Evolutionary conservation across 2,888 invertebrate genomes (phyloP).

Genomic region (Teleogryllus oceanicus): DNA sequence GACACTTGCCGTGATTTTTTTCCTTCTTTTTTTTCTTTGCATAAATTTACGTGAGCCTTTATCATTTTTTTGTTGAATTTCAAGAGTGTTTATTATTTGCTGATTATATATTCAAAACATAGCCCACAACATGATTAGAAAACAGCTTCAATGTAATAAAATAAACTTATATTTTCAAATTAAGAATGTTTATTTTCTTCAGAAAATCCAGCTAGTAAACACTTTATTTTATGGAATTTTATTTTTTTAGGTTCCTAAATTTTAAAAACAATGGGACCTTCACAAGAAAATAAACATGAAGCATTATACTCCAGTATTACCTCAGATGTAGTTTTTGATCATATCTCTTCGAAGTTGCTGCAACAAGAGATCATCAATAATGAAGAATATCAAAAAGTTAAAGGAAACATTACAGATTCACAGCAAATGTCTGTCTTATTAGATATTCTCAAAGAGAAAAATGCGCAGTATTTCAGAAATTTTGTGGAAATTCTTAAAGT

Average conservation of each 20-base stretch:
- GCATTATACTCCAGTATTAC: neutral
- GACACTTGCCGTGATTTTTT: no score
- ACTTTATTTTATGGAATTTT: neutral
- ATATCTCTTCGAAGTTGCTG: constrained; percentile 25
- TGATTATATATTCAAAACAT: no score
- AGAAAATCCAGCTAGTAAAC: neutral
- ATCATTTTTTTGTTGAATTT: no score
- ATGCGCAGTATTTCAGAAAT: constrained; percentile 11
- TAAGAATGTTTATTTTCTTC: no score
- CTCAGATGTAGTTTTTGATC: constrained; percentile 27
- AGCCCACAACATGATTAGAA: no score
- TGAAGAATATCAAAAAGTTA: constrained; percentile 30
- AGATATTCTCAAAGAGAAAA: constrained; percentile 23
- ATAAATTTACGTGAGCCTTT: no score
- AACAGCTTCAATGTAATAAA: no score
- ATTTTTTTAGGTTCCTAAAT: neutral
- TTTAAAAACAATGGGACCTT: constrained; percentile 23
- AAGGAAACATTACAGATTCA: constrained; percentile 20
- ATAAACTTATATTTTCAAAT: no score
- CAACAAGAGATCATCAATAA: constrained; percentile 25
- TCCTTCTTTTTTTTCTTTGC: no score
- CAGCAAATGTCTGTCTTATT: constrained; percentile 23
- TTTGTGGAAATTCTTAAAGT: constrained; percentile 25
- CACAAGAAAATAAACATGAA: constrained; percentile 19
- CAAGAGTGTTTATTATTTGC: no score